These are phyloP conservation scores for Ectropis crepuscularia DNA, from an alignment of 2,888 invertebrate genomes.

Conservation along the genomic window DNA sequence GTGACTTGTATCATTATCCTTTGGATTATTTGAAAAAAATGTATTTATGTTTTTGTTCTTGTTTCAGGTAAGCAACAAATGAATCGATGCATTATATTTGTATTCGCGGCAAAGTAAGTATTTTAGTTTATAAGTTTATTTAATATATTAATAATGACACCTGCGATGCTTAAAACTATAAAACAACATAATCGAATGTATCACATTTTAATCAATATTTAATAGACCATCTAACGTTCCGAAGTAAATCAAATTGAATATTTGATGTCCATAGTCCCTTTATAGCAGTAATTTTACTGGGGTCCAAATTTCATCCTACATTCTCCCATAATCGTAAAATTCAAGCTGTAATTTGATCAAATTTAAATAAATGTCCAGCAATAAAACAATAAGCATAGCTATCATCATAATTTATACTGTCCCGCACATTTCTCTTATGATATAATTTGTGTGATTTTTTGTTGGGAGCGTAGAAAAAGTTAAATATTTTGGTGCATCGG, in stretches of 20 bases:
- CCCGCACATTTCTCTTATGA: conserved; percentile 43
- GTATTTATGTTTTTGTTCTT: conserved; percentile 39
- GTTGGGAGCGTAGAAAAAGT: conserved; percentile 37
- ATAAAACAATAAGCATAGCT: conserved; percentile 54
- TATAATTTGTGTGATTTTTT: conserved; percentile 43
- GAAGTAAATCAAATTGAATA: conserved; percentile 39
- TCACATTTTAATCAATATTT: conserved; percentile 31
- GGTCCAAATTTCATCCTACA: conserved; percentile 42
- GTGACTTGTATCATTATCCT: conserved; percentile 18
- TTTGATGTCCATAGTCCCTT: conserved; percentile 36
- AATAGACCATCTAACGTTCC: conserved; percentile 26
- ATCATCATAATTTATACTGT: conserved; percentile 56
- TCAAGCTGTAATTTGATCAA: conserved; percentile 60
- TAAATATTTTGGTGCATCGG: conserved; percentile 35
- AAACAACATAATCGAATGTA: conserved; percentile 28
- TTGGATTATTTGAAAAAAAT: conserved; percentile 4
- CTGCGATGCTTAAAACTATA: conserved; percentile 13
- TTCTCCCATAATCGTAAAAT: conserved; percentile 51
- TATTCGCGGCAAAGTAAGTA: conserved; percentile 46
- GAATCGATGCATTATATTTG: conserved; percentile 41
- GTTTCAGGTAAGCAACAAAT: conserved; percentile 61
- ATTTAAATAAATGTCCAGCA: conserved; percentile 64
- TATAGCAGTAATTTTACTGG: conserved; percentile 39
- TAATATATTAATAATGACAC: conserved; percentile 9
- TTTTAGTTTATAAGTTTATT: conserved; percentile 33